Percentiles rank a stretch among this genome's conserved stretches.
Conservation (phyloP, 2,113 vertebrate genomes). For the Anas platyrhynchos region DNA sequence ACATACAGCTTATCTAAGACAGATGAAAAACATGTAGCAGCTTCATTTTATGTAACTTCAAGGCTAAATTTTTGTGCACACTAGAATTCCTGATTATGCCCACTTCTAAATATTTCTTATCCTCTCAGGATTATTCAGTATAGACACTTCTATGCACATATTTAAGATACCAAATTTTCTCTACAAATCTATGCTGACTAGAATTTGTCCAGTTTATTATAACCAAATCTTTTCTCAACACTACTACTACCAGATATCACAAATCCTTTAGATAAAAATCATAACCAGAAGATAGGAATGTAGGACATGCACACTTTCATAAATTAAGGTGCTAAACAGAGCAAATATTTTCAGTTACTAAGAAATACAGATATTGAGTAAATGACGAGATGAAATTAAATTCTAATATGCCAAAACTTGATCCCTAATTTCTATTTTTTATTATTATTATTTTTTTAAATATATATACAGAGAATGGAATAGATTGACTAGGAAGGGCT, state of each 20-base stretch:
- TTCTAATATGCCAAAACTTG: not conserved
- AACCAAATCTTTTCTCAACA: not conserved
- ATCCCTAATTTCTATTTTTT: not conserved
- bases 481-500: not conserved
- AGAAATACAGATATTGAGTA: not conserved
- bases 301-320: not conserved
- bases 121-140: not conserved
- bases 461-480: not conserved
- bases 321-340: not conserved
- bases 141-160: not conserved
- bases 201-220: not conserved
- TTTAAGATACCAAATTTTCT: not conserved
- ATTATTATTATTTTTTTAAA: too few relatives aligned
- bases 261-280: not conserved
- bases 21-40: not conserved
- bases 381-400: not conserved
- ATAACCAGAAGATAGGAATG: not conserved
- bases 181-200: not conserved
- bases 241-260: not conserved
- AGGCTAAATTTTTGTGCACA: not conserved
- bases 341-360: not conserved
- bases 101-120: not conserved
- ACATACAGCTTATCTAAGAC: not conserved
- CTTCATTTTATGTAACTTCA: not conserved
- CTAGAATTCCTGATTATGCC: not conserved